Conservation (phyloP, 2,797 vertebrate species). For the Darevskia mixta region DNA sequence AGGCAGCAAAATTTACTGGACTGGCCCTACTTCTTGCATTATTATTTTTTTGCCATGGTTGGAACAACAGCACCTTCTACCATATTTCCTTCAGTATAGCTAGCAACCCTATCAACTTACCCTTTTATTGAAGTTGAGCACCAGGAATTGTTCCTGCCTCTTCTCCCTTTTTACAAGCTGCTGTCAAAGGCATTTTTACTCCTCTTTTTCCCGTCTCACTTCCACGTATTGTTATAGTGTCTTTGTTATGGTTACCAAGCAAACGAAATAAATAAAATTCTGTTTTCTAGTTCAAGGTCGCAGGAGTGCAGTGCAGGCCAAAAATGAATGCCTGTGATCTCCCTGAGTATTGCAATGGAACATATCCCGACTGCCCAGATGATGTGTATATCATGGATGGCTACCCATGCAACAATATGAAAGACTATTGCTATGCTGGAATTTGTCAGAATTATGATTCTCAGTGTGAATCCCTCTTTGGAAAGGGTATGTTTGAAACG, state of each 20-base stretch:
- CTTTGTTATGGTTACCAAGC: background rate
- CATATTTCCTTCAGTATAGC: background rate
- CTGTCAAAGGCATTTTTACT: background rate
- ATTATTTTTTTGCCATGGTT: background rate
- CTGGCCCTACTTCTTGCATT: background rate
- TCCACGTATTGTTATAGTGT: background rate
- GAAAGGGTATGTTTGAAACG: slow-evolving; percentile 74
- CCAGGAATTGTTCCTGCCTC: background rate
- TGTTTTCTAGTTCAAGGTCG: slow-evolving; percentile 81
- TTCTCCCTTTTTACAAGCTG: slow-evolving; percentile 1
- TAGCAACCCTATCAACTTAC: background rate
- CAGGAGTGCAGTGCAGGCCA: slow-evolving; percentile 82
- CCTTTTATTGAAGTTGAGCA: background rate
- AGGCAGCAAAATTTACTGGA: background rate
- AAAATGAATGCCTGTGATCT: slow-evolving; percentile 84
- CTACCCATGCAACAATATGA: slow-evolving; percentile 74
- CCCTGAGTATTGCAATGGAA: slow-evolving; percentile 87
- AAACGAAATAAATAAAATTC: background rate
- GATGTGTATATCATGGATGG: slow-evolving; percentile 88
- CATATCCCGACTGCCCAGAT: slow-evolving; percentile 77
- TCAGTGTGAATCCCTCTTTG: slow-evolving; percentile 87
- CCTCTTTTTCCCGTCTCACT: background rate
- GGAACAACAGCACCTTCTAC: background rate
- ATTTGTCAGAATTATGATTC: slow-evolving; percentile 87
- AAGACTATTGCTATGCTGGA: slow-evolving; percentile 89